Conservation (phyloP, 1,140 invertebrate species). For the Apis dorsata region DNA sequence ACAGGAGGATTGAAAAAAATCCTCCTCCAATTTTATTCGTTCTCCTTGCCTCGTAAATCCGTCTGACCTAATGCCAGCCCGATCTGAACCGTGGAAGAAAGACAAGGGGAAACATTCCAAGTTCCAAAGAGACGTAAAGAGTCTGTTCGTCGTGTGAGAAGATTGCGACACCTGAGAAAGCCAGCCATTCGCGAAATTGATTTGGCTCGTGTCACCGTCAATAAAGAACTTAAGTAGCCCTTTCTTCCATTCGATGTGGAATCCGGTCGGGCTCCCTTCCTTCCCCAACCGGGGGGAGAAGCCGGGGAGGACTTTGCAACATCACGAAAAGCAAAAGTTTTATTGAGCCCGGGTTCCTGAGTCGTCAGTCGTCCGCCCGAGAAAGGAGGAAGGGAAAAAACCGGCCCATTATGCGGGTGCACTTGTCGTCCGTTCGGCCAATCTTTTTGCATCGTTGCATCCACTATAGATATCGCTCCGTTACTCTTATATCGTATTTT, state of each 20-base stretch:
- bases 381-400: slow-evolving; percentile 28
- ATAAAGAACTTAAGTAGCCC: slow-evolving; percentile 46
- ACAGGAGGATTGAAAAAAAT: neutral
- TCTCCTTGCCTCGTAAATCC: neutral
- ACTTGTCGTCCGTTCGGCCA: slow-evolving; percentile 51
- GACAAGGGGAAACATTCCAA: neutral
- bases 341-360: slow-evolving; percentile 39
- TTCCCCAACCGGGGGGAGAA: neutral
- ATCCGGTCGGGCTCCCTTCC: slow-evolving; percentile 20
- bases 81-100: neutral
- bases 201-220: slow-evolving; percentile 52
- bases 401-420: slow-evolving; percentile 49
- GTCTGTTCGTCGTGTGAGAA: neutral
- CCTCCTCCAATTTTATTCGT: neutral
- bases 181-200: slow-evolving; percentile 33
- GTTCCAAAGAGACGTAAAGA: slow-evolving; percentile 9
- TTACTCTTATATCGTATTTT: slow-evolving; percentile 7
- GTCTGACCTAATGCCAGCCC: neutral
- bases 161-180: slow-evolving; percentile 28
- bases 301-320: neutral
- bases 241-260: slow-evolving; percentile 40
- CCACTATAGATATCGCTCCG: slow-evolving; percentile 7
- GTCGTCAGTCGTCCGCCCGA: neutral
- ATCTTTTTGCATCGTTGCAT: slow-evolving; percentile 44
- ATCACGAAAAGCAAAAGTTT: slow-evolving; percentile 45